Base-by-base conservation (phyloP, 2,888 invertebrate species). In the Diploptera punctata region DNA sequence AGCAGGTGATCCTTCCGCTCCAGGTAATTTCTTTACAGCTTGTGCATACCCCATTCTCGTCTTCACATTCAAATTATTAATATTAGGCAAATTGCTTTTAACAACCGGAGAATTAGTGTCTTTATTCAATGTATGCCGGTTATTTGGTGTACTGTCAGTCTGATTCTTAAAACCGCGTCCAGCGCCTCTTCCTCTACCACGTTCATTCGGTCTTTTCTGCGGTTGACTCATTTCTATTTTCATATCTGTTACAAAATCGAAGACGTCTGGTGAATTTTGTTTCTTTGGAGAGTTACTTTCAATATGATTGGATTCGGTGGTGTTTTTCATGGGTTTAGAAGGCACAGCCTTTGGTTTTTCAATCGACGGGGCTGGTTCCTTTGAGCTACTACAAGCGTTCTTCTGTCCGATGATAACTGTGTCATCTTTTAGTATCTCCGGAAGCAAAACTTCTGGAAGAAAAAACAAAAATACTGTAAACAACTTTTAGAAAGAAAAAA, bases 191-290 rank as follows among this genome's bases (percentile, higher is more conserved):
- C 24, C 24, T 10, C 3, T 9, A 13, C 60, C 49, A 7, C 70
- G 19, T 49, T 21, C 31, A 16, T 26, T 1, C 10, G 4, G n/a
- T 43, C 18, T 13, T 10, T 38, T 57, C 16, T 57, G 65, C 1
- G 75, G 69, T 26, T 75, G 75, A 33, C 68, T 74, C 71, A 77
- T 77, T 60, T 76, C 68, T 24, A 71, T 70, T 49, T 77, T 75
- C 71, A 76, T 70, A 47, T 74, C 76, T 43, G 71, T 75, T 9
- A 77, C 75, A 73, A 69, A 72, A 19, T 68, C 75, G 67, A 76
- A 76, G 16, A 75, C 76, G 31, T 77, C 77, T 21, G 24, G 10
- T 10, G 71, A 21, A 44, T 21, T 26, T 26, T 62, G 62, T 47
- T 70, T 43, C 62, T 68, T 68, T 33, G 49, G 18, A n/a, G n/a